These are phyloP conservation scores for Melanotaenia duboulayi DNA, from an alignment of 2,113 vertebrate genomes.

Conservation along the genomic window DNA sequence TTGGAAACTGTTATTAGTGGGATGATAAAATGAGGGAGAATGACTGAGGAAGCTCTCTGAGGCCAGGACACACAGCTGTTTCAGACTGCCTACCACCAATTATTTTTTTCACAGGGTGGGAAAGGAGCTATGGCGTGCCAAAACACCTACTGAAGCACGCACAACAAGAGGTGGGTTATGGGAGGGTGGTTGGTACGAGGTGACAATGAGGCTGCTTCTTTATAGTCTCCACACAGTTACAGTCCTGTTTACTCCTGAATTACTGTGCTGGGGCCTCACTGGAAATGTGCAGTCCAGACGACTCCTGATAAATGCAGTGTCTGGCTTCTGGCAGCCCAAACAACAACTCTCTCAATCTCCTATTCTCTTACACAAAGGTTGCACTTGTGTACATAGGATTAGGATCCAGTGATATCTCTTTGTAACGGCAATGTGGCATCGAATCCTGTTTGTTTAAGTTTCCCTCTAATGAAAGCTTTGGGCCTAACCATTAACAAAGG, in stretches of 20 bases:
- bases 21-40: constrained; percentile 55
- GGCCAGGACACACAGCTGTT: constrained; percentile 74
- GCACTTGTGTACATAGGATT: constrained; percentile 7
- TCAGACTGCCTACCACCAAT: constrained; percentile 61
- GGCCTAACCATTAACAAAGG: constrained; percentile 11
- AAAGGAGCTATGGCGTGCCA: constrained; percentile 61
- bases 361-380: constrained; percentile 48
- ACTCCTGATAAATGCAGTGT: constrained; percentile 79
- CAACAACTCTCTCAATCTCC: constrained; percentile 41
- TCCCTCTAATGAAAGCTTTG: background rate
- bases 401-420: constrained; percentile 14
- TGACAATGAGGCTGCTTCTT: constrained; percentile 72
- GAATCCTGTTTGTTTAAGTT: background rate
- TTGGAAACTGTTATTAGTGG: constrained; percentile 62
- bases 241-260: constrained; percentile 67
- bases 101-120: constrained; percentile 52
- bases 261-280: constrained; percentile 43
- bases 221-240: constrained; percentile 52
- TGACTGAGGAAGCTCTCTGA: constrained; percentile 52
- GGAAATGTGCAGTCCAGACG: constrained; percentile 72
- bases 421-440: constrained; percentile 17
- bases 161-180: constrained; percentile 46
- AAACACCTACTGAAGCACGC: constrained; percentile 63
- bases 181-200: constrained; percentile 41
- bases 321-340: constrained; percentile 64